These are phyloP conservation scores for Timema podura DNA, from an alignment of 2,888 invertebrate species.

Conservation along the genomic window DNA sequence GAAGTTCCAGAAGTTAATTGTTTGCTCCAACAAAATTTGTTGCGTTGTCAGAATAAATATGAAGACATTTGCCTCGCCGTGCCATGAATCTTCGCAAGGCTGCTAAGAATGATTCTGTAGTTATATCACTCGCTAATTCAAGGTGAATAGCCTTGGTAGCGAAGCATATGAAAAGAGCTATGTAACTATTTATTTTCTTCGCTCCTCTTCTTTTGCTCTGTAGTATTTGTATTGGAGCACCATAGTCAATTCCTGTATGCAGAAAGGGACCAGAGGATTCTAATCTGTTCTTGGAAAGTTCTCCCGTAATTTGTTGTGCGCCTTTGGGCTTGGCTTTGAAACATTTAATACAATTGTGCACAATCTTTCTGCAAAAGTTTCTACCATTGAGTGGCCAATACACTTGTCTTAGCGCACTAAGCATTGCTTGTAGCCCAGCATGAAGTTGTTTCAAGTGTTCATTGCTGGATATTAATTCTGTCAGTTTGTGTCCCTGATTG, in stretches of 20 bases:
- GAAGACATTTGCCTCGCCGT: no score
- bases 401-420: background rate
- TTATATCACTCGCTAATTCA: no score
- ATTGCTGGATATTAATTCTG: background rate
- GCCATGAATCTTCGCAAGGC: no score
- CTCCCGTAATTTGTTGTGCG: background rate
- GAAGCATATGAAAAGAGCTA: no score
- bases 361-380: background rate
- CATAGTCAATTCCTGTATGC: no score
- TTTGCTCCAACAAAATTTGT: constrained; percentile 1
- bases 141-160: no score
- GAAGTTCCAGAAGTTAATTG: background rate
- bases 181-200: no score
- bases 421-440: background rate
- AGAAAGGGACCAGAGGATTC: no score
- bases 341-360: background rate
- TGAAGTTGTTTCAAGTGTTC: background rate
- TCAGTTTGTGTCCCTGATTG: no score
- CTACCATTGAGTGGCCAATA: background rate
- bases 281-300: background rate
- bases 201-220: no score
- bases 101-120: no score
- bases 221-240: no score
- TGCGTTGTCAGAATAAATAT: background rate
- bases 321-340: background rate